Conservation (phyloP, 2,797 vertebrate genomes). For the Hippocampus kuda region DNA sequence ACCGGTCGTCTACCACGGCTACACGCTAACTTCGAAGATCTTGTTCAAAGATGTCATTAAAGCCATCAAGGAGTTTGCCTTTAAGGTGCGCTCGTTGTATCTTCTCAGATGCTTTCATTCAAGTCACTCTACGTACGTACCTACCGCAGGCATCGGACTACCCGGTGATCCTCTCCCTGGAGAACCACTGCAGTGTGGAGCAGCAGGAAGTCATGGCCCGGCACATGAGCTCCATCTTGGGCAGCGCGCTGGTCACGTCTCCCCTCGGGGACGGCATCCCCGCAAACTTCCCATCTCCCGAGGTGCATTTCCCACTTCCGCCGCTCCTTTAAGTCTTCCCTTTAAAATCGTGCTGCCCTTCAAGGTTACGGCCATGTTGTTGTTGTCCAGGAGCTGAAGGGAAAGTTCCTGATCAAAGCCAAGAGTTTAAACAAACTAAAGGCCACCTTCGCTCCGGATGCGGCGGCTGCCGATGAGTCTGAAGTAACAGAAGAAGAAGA, state of each 20-base stretch:
- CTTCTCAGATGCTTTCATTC: too few relatives aligned
- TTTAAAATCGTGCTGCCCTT: neutral
- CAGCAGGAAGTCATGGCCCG: constrained; percentile 86
- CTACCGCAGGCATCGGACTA: constrained; percentile 76
- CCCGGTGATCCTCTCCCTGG: constrained; percentile 92
- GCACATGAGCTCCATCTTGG: constrained; percentile 79
- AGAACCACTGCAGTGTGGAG: constrained; percentile 89
- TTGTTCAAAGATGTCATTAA: constrained; percentile 85
- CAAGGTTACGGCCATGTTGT: neutral
- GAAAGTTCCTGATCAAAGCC: constrained; percentile 89
- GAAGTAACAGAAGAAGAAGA: constrained; percentile 87
- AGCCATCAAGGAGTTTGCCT: constrained; percentile 87
- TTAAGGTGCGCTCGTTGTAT: constrained; percentile 69
- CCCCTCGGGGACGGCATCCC: constrained; percentile 72
- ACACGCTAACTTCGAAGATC: constrained; percentile 92
- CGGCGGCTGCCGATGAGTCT: constrained; percentile 16
- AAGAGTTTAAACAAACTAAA: constrained; percentile 83
- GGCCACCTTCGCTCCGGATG: constrained; percentile 39
- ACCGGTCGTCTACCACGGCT: constrained; percentile 90
- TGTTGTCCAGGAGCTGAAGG: constrained; percentile 76
- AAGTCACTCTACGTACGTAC: neutral
- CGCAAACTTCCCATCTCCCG: constrained; percentile 80
- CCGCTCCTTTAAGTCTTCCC: neutral
- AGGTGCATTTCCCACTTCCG: constrained; percentile 59
- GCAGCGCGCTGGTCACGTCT: constrained; percentile 72